Evolutionary conservation across 2,888 invertebrate species (phyloP).

Genomic region (Ophonus ardosiacus): DNA sequence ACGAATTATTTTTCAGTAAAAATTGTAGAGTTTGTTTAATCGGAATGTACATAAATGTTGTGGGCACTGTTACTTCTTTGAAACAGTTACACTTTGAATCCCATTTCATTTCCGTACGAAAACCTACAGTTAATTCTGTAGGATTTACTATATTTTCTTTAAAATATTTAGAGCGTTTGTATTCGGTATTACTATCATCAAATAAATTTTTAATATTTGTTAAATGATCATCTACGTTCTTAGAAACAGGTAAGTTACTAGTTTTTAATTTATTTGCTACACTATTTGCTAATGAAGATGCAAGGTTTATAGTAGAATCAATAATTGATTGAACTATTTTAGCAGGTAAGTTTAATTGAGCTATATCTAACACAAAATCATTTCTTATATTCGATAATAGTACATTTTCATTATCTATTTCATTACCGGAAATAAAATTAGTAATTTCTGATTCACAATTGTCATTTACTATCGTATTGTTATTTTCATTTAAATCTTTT

Average conservation of each 20-base stretch:
- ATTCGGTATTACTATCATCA: conserved; percentile 2
- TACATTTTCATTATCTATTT: not conserved
- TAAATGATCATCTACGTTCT: not conserved
- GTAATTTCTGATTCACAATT: no score
- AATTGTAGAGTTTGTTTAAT: conserved; percentile 54
- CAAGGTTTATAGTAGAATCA: not conserved
- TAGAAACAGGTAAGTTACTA: not conserved
- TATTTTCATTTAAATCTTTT: not conserved
- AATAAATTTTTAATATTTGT: conserved; percentile 2
- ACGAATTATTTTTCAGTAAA: conserved; percentile 50
- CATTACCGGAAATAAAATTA: not conserved
- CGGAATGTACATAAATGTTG: conserved; percentile 52
- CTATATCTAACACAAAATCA: not conserved
- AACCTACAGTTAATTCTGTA: conserved; percentile 33
- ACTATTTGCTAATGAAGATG: not conserved
- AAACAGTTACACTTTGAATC: conserved; percentile 2
- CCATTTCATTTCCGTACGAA: conserved; percentile 43
- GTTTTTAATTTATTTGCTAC: not conserved
- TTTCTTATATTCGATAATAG: not conserved
- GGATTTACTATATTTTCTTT: conserved; percentile 49
- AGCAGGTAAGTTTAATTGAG: not conserved
- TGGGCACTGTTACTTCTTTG: conserved; percentile 7
- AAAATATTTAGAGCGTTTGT: conserved; percentile 56
- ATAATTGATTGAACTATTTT: conserved; percentile 4
- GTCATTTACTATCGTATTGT: not conserved